phyloP scores from a whole-genome alignment of 2,797 vertebrate genomes.

The Spinus pinus region DNA sequence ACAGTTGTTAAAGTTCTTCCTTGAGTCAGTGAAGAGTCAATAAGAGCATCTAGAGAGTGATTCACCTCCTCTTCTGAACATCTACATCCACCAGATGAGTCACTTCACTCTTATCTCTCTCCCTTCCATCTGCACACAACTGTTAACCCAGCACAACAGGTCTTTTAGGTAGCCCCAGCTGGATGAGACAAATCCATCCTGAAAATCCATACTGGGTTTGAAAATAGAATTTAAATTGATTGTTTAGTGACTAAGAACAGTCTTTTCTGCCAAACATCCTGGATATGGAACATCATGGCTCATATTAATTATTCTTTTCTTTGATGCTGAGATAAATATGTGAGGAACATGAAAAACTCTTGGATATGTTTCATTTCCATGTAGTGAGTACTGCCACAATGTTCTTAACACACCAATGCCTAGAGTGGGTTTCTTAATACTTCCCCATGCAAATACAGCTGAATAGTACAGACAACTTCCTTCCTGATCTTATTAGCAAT shows the following conservation, averaged over 20 bases:
- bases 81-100: background rate
- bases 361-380: background rate
- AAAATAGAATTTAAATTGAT: background rate
- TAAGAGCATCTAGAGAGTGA: background rate
- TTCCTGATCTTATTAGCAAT: background rate
- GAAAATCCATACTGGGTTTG: background rate
- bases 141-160: background rate
- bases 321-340: background rate
- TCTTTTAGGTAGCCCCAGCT: background rate
- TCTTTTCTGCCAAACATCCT: background rate
- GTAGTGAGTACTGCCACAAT: background rate
- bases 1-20: background rate
- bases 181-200: background rate
- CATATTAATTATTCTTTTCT: background rate
- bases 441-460: background rate
- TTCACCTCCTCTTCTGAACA: constrained; percentile 1
- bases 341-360: background rate
- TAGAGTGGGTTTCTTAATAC: background rate
- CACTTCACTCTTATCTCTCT: background rate
- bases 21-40: background rate
- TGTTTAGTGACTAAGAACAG: background rate
- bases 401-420: background rate
- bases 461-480: background rate
- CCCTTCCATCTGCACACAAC: background rate
- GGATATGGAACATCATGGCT: background rate